Conservation (phyloP, 2,888 invertebrate genomes). For the Ornithoptera alexandrae region DNA sequence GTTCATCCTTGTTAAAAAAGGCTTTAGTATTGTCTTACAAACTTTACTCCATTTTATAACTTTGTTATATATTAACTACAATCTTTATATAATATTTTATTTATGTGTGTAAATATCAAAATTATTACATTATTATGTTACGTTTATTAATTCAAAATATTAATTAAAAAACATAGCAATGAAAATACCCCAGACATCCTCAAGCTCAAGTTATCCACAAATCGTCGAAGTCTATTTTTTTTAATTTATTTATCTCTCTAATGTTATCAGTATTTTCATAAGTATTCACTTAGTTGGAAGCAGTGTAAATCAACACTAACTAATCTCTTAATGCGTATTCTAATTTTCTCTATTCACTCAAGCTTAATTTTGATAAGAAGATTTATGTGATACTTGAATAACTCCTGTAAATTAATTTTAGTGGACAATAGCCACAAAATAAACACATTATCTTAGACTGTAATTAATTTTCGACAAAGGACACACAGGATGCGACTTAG, state of each 20-base stretch:
- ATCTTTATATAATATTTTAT: no score
- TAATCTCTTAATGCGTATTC: neutral
- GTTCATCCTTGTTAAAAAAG: no score
- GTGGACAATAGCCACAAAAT: conserved; percentile 29
- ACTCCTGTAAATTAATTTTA: conserved; percentile 39
- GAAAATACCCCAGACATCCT: no score
- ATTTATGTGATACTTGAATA: conserved; percentile 29
- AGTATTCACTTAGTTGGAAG: neutral
- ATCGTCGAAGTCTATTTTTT: no score
- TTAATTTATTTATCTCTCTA: neutral
- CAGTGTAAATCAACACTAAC: neutral
- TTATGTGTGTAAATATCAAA: no score
- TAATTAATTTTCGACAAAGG: conserved; percentile 29
- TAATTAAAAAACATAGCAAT: no score
- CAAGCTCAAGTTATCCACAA: no score
- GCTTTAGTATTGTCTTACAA: no score
- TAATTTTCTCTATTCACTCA: conserved; percentile 4
- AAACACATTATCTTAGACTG: conserved; percentile 25
- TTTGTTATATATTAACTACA: no score
- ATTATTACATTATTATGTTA: no score
- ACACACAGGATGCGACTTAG: conserved; percentile 13
- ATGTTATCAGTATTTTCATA: neutral
- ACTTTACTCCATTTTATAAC: no score
- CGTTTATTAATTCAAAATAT: no score
- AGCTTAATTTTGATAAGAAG: conserved; percentile 11